Conservation (phyloP, 2,113 vertebrate species). For the Cariama cristata region DNA sequence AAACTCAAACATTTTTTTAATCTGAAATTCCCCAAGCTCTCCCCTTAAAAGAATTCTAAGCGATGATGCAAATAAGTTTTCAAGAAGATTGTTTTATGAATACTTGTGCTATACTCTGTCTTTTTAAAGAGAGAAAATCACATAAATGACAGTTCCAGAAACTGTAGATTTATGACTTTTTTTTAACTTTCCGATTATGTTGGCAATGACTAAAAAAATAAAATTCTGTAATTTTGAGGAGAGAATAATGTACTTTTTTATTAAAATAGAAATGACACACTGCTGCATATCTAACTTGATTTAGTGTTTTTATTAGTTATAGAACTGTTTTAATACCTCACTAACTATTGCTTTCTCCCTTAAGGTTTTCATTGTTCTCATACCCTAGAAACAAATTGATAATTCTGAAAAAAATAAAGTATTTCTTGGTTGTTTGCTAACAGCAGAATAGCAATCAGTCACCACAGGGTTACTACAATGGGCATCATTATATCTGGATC, state of each 20-base stretch:
- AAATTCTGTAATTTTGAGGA: slow-evolving; percentile 85
- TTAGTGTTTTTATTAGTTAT: slow-evolving; percentile 97
- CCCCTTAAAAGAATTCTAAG: slow-evolving; percentile 55
- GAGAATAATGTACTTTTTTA: slow-evolving; percentile 91
- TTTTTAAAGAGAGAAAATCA: slow-evolving; percentile 79
- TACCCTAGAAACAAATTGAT: slow-evolving; percentile 93
- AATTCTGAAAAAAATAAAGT: slow-evolving; percentile 93
- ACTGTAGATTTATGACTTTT: slow-evolving; percentile 83
- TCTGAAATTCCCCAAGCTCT: slow-evolving; percentile 70
- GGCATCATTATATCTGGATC: slow-evolving; percentile 86
- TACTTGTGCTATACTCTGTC: slow-evolving; percentile 66
- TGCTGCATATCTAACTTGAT: slow-evolving; percentile 91
- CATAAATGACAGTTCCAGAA: slow-evolving; percentile 83
- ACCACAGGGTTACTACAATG: slow-evolving; percentile 91
- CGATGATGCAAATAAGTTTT: slow-evolving; percentile 75
- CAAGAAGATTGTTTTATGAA: slow-evolving; percentile 72
- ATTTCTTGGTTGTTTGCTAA: slow-evolving; percentile 91
- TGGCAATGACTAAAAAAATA: slow-evolving; percentile 84
- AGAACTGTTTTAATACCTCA: slow-evolving; percentile 96
- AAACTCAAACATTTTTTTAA: slow-evolving; percentile 70
- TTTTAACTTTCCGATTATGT: slow-evolving; percentile 83
- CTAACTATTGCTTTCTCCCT: slow-evolving; percentile 93
- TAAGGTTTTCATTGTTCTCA: slow-evolving; percentile 89
- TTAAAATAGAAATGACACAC: slow-evolving; percentile 91
- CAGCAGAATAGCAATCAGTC: slow-evolving; percentile 90